Base-by-base conservation (phyloP, 2,888 invertebrate genomes). In the Clepsis dumicolana region DNA sequence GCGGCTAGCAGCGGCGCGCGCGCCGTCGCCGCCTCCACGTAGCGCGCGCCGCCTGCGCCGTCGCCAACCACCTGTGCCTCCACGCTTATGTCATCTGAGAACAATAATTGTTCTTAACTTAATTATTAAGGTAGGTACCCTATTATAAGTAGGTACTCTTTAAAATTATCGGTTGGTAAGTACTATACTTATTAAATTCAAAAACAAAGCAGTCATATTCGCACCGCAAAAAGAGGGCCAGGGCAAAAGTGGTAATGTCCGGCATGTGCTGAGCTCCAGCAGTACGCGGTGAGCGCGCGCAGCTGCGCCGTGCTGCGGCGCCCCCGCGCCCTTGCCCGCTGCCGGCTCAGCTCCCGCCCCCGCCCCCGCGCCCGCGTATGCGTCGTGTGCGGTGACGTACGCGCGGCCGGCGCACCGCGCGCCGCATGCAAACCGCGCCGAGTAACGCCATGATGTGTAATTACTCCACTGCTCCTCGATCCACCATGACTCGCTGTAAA, bases 391-490 rank as follows among this genome's bases (percentile, higher is more conserved):
- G 35, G 35, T 16, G 10, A 35, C 56, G 21, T 0, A 4, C 21
- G 32, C 69, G 63, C 70, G 74, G 7, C 86, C 88, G 7, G 16
- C 5, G 77, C 87, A 87, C 25, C 81, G 81, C 73, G 74, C 70
- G 25, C 87, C 86, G 77, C 88, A 88, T 72, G 64, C 24, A 78
- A 80, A 85, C 57, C 70, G 3, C 77, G 85, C 86, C 38, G 64
- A 64, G 77, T 87, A 88, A 25, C 75, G 75, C 88, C 88, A 87
- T 71, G 74, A 79, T 53, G 87, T 79, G 77, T 81, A 81, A 80
- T 89, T 87, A 75, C 81, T 78, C 69, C 71, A 65, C 75, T 89
- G 87, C 57, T 80, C 79, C 71, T 81, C 81, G 54, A 89, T 75
- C 7, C 70, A 70, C 89, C 83, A 88, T 60, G 82, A 63, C 0